phyloP scores from a whole-genome alignment of 1,140 invertebrate genomes.

The Ooceraea biroi region DNA sequence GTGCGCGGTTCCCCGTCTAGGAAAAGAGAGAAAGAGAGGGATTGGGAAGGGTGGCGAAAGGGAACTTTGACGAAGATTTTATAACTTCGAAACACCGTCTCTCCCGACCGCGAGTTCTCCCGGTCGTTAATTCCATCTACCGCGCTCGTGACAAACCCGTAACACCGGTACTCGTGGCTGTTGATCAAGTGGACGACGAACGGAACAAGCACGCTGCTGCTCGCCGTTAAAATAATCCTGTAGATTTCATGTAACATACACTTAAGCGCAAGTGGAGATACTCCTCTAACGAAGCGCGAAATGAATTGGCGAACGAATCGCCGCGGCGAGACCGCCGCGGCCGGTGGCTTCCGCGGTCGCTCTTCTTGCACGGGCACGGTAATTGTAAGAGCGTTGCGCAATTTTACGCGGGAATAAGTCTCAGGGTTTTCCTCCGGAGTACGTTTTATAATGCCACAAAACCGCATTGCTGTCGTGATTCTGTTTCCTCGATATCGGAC shows the following conservation, averaged over 20 bases:
- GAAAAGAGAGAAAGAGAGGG: background rate
- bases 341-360: constrained; percentile 9
- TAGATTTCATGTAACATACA: constrained; percentile 19
- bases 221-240: background rate
- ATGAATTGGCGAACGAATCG: background rate
- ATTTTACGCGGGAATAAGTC: constrained; percentile 30
- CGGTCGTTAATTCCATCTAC: constrained; percentile 32
- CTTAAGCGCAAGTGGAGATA: background rate
- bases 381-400: background rate
- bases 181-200: too few relatives aligned
- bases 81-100: constrained; percentile 46
- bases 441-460: constrained; percentile 34
- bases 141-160: constrained; percentile 7
- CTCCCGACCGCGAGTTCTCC: background rate
- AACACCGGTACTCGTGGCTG: constrained; percentile 15
- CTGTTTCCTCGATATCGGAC: constrained; percentile 38
- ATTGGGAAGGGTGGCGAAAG: background rate
- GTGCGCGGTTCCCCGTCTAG: background rate
- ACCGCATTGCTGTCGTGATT: constrained; percentile 40
- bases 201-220: background rate
- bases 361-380: constrained; percentile 1
- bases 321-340: background rate
- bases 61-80: constrained; percentile 26
- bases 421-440: constrained; percentile 1
- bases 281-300: background rate